Evolutionary conservation across 2,888 invertebrate species (phyloP).

Genomic region (Mimachlamys varia): DNA sequence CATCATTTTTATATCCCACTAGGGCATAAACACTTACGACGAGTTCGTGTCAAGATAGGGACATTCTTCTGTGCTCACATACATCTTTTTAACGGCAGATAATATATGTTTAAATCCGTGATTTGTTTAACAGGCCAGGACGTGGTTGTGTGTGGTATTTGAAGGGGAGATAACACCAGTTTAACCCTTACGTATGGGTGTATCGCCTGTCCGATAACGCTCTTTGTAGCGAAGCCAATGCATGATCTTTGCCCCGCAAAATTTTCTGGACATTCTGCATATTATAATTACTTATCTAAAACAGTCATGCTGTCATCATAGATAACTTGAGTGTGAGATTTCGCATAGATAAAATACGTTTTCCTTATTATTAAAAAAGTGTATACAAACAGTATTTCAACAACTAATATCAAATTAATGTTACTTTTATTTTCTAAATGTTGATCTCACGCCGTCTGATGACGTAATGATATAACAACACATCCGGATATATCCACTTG

Average conservation of each 20-base stretch:
- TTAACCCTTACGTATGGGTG: background rate
- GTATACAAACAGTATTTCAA: background rate
- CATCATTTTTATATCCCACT: slow-evolving; percentile 14
- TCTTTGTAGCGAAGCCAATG: background rate
- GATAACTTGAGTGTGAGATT: background rate
- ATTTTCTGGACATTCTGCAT: background rate
- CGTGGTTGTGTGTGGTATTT: slow-evolving; percentile 18
- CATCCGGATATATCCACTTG: too few species aligned
- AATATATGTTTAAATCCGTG: background rate
- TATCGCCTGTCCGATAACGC: background rate
- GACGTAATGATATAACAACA: too few species aligned
- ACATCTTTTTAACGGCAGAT: background rate
- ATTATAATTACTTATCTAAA: background rate
- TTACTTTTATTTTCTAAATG: too few species aligned
- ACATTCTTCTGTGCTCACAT: background rate
- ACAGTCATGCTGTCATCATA: background rate
- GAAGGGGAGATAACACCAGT: background rate
- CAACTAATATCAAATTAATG: too few species aligned
- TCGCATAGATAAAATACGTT: background rate
- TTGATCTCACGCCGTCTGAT: too few species aligned
- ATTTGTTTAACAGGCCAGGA: background rate
- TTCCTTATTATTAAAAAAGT: background rate
- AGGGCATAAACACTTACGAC: background rate
- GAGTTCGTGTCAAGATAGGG: slow-evolving; percentile 28
- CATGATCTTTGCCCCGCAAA: background rate